Evolutionary conservation across 2,113 vertebrate genomes (phyloP).

Genomic region (Lipophrys pholis): DNA sequence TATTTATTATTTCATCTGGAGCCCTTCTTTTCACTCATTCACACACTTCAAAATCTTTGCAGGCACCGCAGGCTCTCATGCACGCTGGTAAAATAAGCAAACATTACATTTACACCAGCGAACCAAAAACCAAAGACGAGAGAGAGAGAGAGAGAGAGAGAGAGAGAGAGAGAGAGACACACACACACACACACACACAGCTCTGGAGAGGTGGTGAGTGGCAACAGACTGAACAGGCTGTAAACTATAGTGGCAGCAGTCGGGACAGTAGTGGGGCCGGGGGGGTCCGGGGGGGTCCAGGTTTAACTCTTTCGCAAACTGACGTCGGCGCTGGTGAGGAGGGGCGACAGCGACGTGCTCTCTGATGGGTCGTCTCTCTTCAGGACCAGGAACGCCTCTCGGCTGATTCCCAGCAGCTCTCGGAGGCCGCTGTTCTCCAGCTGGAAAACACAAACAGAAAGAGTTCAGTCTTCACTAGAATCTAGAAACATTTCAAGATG

Average conservation of each 20-base stretch:
- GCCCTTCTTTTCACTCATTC: conserved; percentile 48
- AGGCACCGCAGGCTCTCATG: conserved; percentile 51
- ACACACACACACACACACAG: no score
- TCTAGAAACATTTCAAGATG: no score
- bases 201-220: conserved; percentile 32
- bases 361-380: conserved; percentile 90
- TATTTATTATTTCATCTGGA: conserved; percentile 69
- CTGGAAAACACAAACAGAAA: conserved; percentile 57
- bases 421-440: conserved; percentile 93
- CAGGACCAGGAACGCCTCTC: conserved; percentile 93
- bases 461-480: no score
- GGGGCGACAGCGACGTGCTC: conserved; percentile 88
- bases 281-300: neutral
- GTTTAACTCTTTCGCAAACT: conserved; percentile 91
- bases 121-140: conserved; percentile 14
- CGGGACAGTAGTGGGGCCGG: neutral
- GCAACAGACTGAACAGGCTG: conserved; percentile 39
- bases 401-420: conserved; percentile 96
- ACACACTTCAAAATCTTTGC: conserved; percentile 56
- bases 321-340: conserved; percentile 89
- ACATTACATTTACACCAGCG: conserved; percentile 38
- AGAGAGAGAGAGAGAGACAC: no score
- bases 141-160: neutral
- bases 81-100: conserved; percentile 54
- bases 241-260: conserved; percentile 37